These are phyloP conservation scores for Frieseomelitta varia DNA, from an alignment of 1,140 invertebrate species.

Conservation along the genomic window DNA sequence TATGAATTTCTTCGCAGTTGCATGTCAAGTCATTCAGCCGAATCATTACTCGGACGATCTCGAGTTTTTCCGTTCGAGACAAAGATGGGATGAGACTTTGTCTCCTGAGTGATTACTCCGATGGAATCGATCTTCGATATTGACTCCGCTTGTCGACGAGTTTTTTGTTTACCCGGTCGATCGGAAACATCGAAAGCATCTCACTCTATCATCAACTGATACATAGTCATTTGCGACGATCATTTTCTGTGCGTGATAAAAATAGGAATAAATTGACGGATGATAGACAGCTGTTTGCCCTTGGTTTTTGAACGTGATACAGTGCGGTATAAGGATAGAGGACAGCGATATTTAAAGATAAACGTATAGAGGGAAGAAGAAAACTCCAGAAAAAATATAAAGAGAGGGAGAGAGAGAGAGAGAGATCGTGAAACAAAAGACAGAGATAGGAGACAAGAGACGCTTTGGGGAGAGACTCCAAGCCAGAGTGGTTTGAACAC, in stretches of 20 bases:
- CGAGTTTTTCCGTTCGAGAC: background rate
- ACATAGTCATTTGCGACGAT: background rate
- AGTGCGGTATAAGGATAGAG: no score
- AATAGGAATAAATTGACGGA: background rate
- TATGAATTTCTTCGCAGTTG: background rate
- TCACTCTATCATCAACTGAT: background rate
- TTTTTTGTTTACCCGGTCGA: background rate
- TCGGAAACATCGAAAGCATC: background rate
- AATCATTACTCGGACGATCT: background rate
- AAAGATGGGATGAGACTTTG: background rate
- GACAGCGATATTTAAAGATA: background rate
- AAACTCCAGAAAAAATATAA: background rate
- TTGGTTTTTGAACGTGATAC: background rate
- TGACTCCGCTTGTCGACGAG: background rate
- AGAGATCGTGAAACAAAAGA: slow-evolving; percentile 8
- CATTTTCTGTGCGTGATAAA: background rate
- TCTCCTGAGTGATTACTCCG: background rate
- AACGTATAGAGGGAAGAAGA: background rate
- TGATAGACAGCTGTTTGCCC: background rate
- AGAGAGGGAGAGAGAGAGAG: background rate
- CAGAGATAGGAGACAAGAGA: background rate
- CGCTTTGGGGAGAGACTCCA: slow-evolving; percentile 43
- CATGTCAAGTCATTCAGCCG: background rate
- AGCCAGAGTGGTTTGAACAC: slow-evolving; percentile 40
- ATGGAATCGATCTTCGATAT: slow-evolving; percentile 21